These are phyloP conservation scores for Calephelis virginiensis DNA, from an alignment of 1,140 invertebrate genomes.

Conservation along the genomic window DNA sequence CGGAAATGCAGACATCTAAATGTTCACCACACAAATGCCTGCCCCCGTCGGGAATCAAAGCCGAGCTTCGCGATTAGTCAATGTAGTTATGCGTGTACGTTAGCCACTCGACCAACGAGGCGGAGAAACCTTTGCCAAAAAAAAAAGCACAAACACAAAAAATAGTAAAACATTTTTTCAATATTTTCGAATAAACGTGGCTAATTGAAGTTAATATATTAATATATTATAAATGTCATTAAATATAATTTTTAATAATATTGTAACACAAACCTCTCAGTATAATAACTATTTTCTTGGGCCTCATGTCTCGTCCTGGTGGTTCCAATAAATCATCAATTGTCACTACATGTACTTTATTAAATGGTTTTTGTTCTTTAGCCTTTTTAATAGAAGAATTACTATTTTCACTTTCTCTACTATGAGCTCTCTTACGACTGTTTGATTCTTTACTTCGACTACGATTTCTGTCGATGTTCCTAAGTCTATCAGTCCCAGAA, in stretches of 20 bases:
- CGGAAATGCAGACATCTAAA: too few relatives aligned
- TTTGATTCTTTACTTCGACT: slow-evolving; percentile 50
- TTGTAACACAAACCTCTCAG: slow-evolving; percentile 83
- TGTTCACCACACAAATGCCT: too few relatives aligned
- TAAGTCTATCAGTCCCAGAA: slow-evolving; percentile 36
- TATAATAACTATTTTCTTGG: slow-evolving; percentile 92
- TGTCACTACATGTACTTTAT: slow-evolving; percentile 75
- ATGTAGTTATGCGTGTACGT: too few relatives aligned
- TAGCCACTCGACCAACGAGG: too few relatives aligned
- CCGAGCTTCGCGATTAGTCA: too few relatives aligned
- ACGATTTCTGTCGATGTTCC: slow-evolving; percentile 37
- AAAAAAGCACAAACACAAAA: too few relatives aligned
- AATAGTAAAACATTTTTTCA: too few relatives aligned
- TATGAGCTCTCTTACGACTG: slow-evolving; percentile 53
- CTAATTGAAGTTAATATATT: too few relatives aligned
- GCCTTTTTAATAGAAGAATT: slow-evolving; percentile 31
- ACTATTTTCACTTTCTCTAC: slow-evolving; percentile 48
- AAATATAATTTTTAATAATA: neutral
- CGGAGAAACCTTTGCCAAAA: too few relatives aligned
- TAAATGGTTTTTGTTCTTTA: slow-evolving; percentile 35
- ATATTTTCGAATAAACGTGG: too few relatives aligned
- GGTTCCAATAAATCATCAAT: slow-evolving; percentile 90
- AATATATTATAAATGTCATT: neutral
- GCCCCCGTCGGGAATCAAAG: too few relatives aligned
- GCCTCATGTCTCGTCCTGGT: slow-evolving; percentile 87